These are phyloP conservation scores for Abrostola triplasia DNA, from an alignment of 2,888 invertebrate species.

Conservation along the genomic window DNA sequence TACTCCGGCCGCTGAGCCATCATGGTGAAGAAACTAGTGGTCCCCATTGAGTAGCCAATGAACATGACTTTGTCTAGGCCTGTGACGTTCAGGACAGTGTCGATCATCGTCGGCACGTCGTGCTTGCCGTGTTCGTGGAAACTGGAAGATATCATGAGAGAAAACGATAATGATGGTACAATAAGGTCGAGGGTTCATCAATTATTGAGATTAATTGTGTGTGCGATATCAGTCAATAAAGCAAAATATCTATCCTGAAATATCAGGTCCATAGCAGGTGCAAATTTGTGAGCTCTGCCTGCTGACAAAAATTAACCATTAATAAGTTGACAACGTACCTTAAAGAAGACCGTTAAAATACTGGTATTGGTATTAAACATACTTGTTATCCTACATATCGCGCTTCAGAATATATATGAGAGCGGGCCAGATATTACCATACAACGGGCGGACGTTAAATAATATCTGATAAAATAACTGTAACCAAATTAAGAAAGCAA, in stretches of 20 bases:
- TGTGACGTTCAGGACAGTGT: conserved; percentile 81
- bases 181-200: too few species aligned
- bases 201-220: too few species aligned
- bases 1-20: conserved; percentile 86
- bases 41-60: conserved; percentile 89
- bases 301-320: too few species aligned
- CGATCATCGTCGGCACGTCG: conserved; percentile 88
- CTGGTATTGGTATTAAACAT: too few species aligned
- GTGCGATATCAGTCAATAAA: not conserved
- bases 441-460: too few species aligned
- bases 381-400: too few species aligned
- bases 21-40: conserved; percentile 87
- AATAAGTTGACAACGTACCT: too few species aligned
- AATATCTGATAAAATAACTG: too few species aligned
- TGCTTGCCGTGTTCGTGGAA: conserved; percentile 89
- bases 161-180: not conserved
- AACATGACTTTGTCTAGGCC: conserved; percentile 80
- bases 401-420: too few species aligned
- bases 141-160: conserved; percentile 66
- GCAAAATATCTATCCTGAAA: not conserved
- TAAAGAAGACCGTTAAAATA: too few species aligned
- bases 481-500: not conserved
- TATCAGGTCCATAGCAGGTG: not conserved
- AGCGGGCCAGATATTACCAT: too few species aligned
- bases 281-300: not conserved